phyloP scores from a whole-genome alignment of 1,140 invertebrate species.

The Cylas formicarius region DNA sequence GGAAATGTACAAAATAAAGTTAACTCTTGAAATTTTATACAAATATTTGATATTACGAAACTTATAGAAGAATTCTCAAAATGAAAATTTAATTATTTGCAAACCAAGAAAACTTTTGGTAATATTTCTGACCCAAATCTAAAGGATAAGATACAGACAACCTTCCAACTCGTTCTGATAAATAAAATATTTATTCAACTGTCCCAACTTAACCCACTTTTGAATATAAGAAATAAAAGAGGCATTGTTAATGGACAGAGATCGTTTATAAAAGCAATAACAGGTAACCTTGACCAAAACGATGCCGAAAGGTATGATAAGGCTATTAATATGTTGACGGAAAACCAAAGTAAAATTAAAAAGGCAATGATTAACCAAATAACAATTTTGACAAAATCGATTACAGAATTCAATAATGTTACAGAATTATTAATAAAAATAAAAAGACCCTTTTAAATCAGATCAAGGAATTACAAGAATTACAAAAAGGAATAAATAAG shows the following conservation, averaged over 20 bases:
- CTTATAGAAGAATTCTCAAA: constrained; percentile 1
- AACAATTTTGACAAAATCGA: too few relatives aligned
- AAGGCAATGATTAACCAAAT: too few relatives aligned
- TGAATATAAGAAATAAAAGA: constrained; percentile 14
- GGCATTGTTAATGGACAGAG: constrained; percentile 12
- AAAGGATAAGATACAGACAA: background rate
- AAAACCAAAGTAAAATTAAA: too few relatives aligned
- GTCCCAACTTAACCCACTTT: background rate
- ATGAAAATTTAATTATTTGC: constrained; percentile 5
- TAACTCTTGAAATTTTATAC: background rate
- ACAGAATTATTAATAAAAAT: too few relatives aligned
- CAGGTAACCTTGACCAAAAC: constrained; percentile 11
- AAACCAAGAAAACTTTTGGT: background rate
- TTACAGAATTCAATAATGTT: too few relatives aligned
- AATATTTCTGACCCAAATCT: too few relatives aligned
- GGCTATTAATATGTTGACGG: too few relatives aligned
- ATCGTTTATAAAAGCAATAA: constrained; percentile 12
- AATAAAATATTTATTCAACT: constrained; percentile 11
- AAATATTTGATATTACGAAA: constrained; percentile 9
- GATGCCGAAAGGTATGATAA: too few relatives aligned
- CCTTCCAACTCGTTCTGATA: constrained; percentile 1
- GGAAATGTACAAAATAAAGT: too few relatives aligned
- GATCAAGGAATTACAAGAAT: too few relatives aligned
- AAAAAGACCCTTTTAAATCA: too few relatives aligned
- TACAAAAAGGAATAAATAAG: too few relatives aligned